phyloP scores from a whole-genome alignment of 1,140 invertebrate species.

The Varroa destructor region DNA sequence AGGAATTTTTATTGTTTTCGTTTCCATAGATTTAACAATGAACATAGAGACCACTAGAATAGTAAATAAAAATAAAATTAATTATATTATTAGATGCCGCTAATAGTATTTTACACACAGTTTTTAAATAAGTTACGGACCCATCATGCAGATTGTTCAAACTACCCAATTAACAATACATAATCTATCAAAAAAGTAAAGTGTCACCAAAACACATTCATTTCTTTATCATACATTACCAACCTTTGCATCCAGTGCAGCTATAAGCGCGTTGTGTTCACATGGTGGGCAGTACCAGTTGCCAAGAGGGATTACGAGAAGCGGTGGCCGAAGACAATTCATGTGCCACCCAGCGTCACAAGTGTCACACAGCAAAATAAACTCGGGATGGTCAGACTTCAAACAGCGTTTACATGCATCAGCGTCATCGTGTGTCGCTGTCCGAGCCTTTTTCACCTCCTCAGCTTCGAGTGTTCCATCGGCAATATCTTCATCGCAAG shows the following conservation, averaged over 20 bases:
- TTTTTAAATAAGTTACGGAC: no score
- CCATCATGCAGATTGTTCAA: no score
- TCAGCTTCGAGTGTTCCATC: conserved; percentile 43
- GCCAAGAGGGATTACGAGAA: conserved; percentile 84
- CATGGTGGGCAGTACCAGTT: conserved; percentile 95
- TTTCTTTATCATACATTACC: not conserved
- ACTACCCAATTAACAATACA: no score
- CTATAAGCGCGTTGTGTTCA: conserved; percentile 50
- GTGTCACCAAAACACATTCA: no score
- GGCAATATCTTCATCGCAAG: conserved; percentile 37
- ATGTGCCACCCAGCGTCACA: conserved; percentile 92
- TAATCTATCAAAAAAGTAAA: no score
- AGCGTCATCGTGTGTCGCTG: conserved; percentile 49
- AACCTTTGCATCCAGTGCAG: conserved; percentile 3
- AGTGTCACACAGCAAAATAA: conserved; percentile 80
- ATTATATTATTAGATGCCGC: no score
- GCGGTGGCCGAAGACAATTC: conserved; percentile 71
- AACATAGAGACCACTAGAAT: no score
- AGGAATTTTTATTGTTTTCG: no score
- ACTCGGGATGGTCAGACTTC: conserved; percentile 80
- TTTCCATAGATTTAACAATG: no score
- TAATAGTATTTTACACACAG: no score
- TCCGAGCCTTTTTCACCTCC: conserved; percentile 49
- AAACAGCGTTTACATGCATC: conserved; percentile 65
- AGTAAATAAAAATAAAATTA: no score